Conservation (phyloP, 2,113 vertebrate species). For the Microcebus tavaratra region DNA sequence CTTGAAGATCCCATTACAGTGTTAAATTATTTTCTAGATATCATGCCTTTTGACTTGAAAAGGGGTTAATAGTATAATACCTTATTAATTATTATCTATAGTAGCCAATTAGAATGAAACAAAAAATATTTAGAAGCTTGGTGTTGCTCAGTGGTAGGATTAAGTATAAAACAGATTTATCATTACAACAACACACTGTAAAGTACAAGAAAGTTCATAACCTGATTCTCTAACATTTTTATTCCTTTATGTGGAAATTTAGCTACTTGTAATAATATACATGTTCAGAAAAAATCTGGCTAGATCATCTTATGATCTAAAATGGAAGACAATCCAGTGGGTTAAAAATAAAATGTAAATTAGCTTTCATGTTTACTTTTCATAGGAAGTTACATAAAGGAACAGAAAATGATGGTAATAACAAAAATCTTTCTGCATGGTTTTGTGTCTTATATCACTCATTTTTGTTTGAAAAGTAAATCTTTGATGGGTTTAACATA, state of each 20-base stretch:
- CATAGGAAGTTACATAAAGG: conserved; percentile 65
- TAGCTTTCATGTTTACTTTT: conserved; percentile 69
- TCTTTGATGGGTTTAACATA: background rate
- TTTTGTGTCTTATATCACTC: conserved; percentile 69
- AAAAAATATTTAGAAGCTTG: conserved; percentile 62
- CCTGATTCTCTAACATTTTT: conserved; percentile 56
- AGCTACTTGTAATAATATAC: conserved; percentile 65
- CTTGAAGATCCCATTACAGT: conserved; percentile 80
- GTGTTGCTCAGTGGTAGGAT: conserved; percentile 59
- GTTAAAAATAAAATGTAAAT: conserved; percentile 62
- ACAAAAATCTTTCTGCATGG: conserved; percentile 54
- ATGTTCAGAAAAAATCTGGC: conserved; percentile 72
- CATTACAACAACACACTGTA: conserved; percentile 66
- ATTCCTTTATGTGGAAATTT: conserved; percentile 68
- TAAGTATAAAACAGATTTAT: conserved; percentile 64
- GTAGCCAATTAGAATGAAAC: conserved; percentile 73
- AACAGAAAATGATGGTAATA: conserved; percentile 62
- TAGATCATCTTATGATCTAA: conserved; percentile 65
- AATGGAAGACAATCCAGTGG: conserved; percentile 65
- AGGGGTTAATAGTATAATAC: conserved; percentile 82
- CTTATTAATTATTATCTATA: conserved; percentile 77
- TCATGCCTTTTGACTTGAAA: conserved; percentile 79
- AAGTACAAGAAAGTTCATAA: conserved; percentile 62
- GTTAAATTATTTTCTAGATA: conserved; percentile 86
- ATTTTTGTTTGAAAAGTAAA: conserved; percentile 75